Evolutionary conservation across 2,797 vertebrate species (phyloP).

Genomic region (Cygnus olor): DNA sequence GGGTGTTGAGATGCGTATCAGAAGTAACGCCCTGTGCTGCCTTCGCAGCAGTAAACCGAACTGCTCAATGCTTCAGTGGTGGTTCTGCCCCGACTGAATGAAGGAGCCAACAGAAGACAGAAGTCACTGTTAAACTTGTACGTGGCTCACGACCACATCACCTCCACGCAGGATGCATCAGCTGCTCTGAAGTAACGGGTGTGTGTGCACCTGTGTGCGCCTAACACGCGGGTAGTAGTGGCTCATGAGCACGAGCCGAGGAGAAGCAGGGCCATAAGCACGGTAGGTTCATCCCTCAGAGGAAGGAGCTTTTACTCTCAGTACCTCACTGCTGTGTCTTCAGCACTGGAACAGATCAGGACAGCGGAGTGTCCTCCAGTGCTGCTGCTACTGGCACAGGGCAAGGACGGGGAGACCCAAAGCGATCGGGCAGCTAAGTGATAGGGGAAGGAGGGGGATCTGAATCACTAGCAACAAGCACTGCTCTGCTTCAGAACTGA

Average conservation of each 20-base stretch:
- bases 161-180: not conserved
- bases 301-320: not conserved
- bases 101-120: not conserved
- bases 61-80: not conserved
- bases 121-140: not conserved
- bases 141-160: not conserved
- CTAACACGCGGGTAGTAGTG: not conserved
- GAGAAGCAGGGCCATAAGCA: not conserved
- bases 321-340: not conserved
- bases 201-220: fast-evolving
- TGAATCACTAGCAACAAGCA: not conserved
- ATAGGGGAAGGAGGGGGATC: fast-evolving
- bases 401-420: not conserved
- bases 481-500: not conserved
- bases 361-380: not conserved
- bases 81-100: not conserved
- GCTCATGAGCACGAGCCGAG: not conserved
- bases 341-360: not conserved
- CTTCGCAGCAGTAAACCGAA: fast-evolving
- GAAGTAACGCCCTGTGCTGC: not conserved
- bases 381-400: not conserved
- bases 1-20: fast-evolving
- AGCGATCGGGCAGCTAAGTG: not conserved
- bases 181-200: not conserved
- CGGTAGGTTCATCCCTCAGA: not conserved